A percentile compares a stretch with the other conserved stretches of the same genome.
Conservation (phyloP, 2,113 vertebrate species). For the Leuciscus idus region DNA sequence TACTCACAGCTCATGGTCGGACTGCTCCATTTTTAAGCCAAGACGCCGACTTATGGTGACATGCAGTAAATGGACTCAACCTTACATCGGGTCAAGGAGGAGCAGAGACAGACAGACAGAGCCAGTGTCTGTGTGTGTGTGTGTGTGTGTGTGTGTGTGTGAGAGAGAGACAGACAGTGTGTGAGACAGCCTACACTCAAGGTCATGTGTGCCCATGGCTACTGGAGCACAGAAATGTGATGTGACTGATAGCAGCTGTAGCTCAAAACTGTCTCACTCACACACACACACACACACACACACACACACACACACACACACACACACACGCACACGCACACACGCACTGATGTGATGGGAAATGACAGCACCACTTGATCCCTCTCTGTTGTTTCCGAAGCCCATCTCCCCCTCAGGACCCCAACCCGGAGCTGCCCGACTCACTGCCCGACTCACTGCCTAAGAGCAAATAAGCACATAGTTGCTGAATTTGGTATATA, state of each 20-base stretch:
- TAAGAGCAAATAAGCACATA: not conserved
- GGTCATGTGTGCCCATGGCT: slow-evolving; percentile 48
- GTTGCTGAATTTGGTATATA: no score
- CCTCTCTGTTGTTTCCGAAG: slow-evolving; percentile 17
- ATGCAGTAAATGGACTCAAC: slow-evolving; percentile 24
- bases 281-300: no score
- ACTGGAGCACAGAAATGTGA: slow-evolving; percentile 55
- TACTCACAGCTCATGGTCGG: slow-evolving; percentile 44
- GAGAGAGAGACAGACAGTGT: not conserved
- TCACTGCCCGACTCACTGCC: not conserved
- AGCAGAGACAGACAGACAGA: slow-evolving; percentile 11
- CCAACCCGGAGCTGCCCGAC: not conserved
- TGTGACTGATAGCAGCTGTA: slow-evolving; percentile 57
- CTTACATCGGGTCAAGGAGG: slow-evolving; percentile 9
- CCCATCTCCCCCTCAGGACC: slow-evolving; percentile 22
- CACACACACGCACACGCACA: slow-evolving; percentile 26
- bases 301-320: not conserved
- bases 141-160: slow-evolving; percentile 19
- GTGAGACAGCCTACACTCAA: slow-evolving; percentile 20
- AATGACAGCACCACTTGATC: slow-evolving; percentile 53
- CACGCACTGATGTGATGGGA: slow-evolving; percentile 50
- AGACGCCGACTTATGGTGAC: slow-evolving; percentile 7
- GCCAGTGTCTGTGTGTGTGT: slow-evolving; percentile 25
- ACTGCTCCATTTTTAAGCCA: slow-evolving; percentile 9
- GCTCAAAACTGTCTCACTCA: slow-evolving; percentile 9